These are phyloP conservation scores for Drosophila falleni DNA, from an alignment of 2,888 invertebrate species.

Conservation along the genomic window DNA sequence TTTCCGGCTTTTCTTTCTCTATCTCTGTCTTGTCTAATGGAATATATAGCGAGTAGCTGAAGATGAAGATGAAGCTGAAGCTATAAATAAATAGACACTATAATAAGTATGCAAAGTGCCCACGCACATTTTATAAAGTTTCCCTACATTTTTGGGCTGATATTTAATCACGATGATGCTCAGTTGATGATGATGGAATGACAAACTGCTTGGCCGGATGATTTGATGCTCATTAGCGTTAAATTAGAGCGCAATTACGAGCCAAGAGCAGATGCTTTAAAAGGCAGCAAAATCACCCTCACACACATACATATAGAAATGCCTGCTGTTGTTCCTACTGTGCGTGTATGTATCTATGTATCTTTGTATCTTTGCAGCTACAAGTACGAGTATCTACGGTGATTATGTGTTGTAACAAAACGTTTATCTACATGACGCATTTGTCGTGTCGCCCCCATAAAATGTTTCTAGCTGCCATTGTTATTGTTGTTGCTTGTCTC, in stretches of 20 bases:
- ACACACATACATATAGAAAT: conserved; percentile 19
- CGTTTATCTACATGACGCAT: conserved; percentile 73
- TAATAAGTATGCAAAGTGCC: conserved; percentile 53
- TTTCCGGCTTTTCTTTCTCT: not conserved
- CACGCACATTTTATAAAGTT: conserved; percentile 32
- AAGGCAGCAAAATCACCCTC: conserved; percentile 31
- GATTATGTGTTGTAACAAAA: conserved; percentile 76
- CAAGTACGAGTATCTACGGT: conserved; percentile 50
- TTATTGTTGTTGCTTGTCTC: conserved; percentile 20
- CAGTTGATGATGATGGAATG: conserved; percentile 38
- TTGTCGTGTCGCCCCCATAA: conserved; percentile 27
- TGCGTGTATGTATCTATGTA: conserved; percentile 31
- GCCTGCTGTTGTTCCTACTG: conserved; percentile 5
- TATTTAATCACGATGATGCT: conserved; percentile 20
- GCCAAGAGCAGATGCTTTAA: conserved; percentile 46
- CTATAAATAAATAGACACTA: conserved; percentile 55
- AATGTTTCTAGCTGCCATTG: conserved; percentile 23
- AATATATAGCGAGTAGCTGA: not conserved
- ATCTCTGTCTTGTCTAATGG: not conserved
- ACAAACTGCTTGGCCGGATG: conserved; percentile 56
- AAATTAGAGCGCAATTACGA: conserved; percentile 75
- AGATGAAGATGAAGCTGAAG: not conserved
- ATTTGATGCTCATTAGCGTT: conserved; percentile 77
- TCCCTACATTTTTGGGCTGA: not conserved
- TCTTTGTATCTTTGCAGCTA: conserved; percentile 48